Evolutionary conservation across 2,888 invertebrate genomes (phyloP), one percentile per base, ranked within the genome.

Genomic region (Pelosia muscerda): DNA sequence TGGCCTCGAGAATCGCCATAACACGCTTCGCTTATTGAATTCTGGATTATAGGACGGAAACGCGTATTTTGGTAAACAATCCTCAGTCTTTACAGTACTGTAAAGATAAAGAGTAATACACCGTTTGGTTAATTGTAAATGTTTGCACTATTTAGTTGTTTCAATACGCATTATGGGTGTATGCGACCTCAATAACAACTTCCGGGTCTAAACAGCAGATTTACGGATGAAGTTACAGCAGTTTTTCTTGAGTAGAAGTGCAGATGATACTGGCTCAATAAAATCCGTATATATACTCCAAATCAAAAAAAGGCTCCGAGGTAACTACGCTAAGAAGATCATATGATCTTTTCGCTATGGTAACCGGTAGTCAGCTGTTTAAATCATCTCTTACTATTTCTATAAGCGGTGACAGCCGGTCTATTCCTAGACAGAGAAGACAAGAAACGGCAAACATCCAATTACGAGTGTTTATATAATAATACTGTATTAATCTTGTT

Each of bases 401-500:
- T 34, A 59, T 53, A 67, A 25, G 34, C 53, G 57, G 58, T 23
- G 28, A 63, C 22, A 42, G 42, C 8, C 31, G 11, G 53, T 60
- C 68, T 64, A 60, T 68, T 64, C 55, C 59, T 64, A 57, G 66
- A 66, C 60, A 22, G 28, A 26, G 26, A 62, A 53, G 23, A 62
- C 26, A 53, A 15, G n/a, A 26, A 59, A 49, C 56, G 49, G 53
- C 67, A 61, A 63, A 34, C 65, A 38, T 65, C 61, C 62, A 65
- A 68, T 64, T 65, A 69, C 57, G 58, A 54, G n/a, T 19, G 65
- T 68, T 61, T 57, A 61, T 60, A 57, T 68, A 64, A 68, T 64
- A 64, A 63, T 58, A 60, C 26, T 49, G 25, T 57, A 65, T 65
- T 57, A 66, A 66, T 66, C 55, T 61, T 34, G 63, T n/a, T 15